Base-by-base conservation (phyloP, 2,797 vertebrate species). In the Xenops minutus region DNA sequence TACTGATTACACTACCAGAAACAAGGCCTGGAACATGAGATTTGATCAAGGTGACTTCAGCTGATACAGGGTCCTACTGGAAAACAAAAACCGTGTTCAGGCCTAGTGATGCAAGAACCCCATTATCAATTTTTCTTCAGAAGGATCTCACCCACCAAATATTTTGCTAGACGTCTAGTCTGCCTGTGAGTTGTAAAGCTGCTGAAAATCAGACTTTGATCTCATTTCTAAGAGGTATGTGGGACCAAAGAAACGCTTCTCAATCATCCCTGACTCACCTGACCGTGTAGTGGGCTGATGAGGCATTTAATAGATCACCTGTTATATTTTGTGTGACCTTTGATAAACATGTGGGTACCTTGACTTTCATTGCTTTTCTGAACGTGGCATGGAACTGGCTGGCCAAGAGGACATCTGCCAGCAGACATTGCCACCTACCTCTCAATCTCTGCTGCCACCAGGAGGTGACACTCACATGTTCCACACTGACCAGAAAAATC, bases 191-290 rank as follows among this genome's bases (percentile, higher is more conserved):
- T 22, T 81, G 68, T 91, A 93, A 95, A 93, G 36, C 46, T 91
- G 72, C 87, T 80, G 72, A 63, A 93, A 89, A 88, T 18, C 81
- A 78, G 92, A 86, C 91, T 95, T 96, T 91, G 85, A 55, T 88
- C 85, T 74, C 58, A 4, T 81, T 88, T 6, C 13, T 69, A 24
- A 59, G 41, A 17, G 1, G 23, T 12, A 2, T 34, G 22, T 59
- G 16, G 46, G 67, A 32, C n/a, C 27, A 10, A 46, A 77, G 62
- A 49, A 16, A n/a, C 1, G 1, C 14, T 75, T 41, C 49, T 67
- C 27, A 36, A 17, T 72, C 34, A 36, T 34, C 64, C 81, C 52
- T 23, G 41, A 54, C 21, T 39, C 64, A 77, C 61, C 83, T 67
- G 59, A 82, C 24, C 52, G 32, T 30, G 51, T 37, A 67, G 62